These are phyloP conservation scores for Labeo catla DNA, from an alignment of 2,113 vertebrate genomes.

Conservation along the genomic window DNA sequence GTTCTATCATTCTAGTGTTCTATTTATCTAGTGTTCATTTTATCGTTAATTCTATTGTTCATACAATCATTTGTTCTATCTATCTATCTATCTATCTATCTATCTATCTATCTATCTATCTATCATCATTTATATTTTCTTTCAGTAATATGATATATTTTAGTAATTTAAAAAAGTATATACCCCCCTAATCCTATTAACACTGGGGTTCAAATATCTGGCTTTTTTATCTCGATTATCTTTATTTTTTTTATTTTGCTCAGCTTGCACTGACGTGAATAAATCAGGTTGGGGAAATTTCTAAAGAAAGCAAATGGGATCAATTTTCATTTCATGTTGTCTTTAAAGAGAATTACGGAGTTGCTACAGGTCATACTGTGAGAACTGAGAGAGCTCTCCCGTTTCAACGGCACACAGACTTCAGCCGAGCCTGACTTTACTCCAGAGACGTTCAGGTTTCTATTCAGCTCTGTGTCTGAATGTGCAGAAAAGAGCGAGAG, in stretches of 20 bases:
- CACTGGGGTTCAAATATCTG: not conserved
- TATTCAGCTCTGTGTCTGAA: not conserved
- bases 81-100: too few species aligned
- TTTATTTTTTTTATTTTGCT: not conserved
- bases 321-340: not conserved
- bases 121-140: too few species aligned
- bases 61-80: too few species aligned
- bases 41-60: too few species aligned
- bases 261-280: not conserved
- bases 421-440: not conserved
- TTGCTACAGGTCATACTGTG: not conserved
- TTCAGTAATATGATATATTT: too few species aligned
- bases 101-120: not conserved
- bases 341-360: slow-evolving; percentile 12
- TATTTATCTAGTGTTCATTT: too few species aligned
- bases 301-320: slow-evolving; percentile 7
- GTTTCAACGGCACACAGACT: slow-evolving; percentile 3
- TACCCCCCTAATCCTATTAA: not conserved
- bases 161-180: too few species aligned
- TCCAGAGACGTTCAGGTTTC: slow-evolving; percentile 14
- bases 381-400: not conserved
- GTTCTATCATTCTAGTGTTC: too few species aligned
- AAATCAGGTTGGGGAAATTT: not conserved
- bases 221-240: not conserved
- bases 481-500: not conserved